Evolutionary conservation across 2,888 invertebrate genomes (phyloP).

Genomic region (Sinhomidia bicolor): DNA sequence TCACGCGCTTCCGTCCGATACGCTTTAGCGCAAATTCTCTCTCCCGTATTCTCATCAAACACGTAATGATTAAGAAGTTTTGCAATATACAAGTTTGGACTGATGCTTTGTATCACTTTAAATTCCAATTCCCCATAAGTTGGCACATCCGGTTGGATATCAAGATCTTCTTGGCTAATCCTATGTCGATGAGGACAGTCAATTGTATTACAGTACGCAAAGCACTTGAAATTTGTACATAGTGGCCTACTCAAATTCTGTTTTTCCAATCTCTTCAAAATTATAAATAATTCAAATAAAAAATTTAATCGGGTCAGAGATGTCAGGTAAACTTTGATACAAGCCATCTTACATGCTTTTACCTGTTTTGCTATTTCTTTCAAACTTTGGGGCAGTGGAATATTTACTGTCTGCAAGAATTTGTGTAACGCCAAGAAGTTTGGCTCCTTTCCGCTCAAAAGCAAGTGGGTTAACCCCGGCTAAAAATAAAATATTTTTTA

Average conservation of each 20-base stretch:
- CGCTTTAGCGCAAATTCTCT: background rate
- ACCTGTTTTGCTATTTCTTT: conserved; percentile 22
- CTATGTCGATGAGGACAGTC: conserved; percentile 27
- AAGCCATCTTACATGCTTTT: background rate
- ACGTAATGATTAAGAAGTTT: conserved; percentile 3
- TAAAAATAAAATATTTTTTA: conserved; percentile 27
- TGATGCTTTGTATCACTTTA: conserved; percentile 17
- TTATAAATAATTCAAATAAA: background rate
- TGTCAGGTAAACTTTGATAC: conserved; percentile 8
- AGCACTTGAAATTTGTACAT: conserved; percentile 15
- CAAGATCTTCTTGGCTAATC: conserved; percentile 20
- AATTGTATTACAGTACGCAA: background rate
- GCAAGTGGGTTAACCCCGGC: conserved; percentile 1
- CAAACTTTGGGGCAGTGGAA: conserved; percentile 6
- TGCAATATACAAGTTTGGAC: conserved; percentile 42
- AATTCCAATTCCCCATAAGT: conserved; percentile 33
- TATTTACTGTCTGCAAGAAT: background rate
- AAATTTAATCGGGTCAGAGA: background rate
- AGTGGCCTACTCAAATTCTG: background rate
- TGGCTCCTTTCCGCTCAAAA: conserved; percentile 25
- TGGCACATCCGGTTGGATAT: conserved; percentile 7
- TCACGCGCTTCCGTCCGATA: background rate
- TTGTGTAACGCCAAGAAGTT: conserved; percentile 29
- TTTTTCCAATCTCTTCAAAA: background rate
- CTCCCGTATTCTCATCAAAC: background rate